Conservation (phyloP, 23 tunicate species). For the Trididemnum clinides region DNA sequence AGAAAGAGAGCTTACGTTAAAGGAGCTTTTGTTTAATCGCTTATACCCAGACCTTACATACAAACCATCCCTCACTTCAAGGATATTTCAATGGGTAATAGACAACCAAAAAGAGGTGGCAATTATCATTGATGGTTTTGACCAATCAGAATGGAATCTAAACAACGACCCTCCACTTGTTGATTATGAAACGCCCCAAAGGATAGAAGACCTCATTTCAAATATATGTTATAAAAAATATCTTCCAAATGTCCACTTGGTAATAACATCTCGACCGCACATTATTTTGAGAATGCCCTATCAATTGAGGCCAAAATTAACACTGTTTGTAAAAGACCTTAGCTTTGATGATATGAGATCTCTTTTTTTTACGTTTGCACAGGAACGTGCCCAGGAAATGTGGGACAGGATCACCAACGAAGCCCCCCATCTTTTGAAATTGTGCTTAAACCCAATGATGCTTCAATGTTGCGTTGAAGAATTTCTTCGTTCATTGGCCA, state of each 20-base stretch:
- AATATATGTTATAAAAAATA: constrained; percentile 16
- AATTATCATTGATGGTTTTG: constrained; percentile 32
- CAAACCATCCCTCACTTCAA: neutral
- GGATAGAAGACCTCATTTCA: constrained; percentile 12
- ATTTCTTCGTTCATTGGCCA: neutral
- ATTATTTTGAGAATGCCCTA: neutral
- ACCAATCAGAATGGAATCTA: constrained; percentile 25
- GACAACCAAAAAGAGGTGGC: constrained; percentile 21
- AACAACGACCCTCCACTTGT: neutral
- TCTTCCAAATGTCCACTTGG: neutral
- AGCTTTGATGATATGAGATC: neutral
- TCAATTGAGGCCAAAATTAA: constrained; percentile 1
- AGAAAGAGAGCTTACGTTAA: neutral
- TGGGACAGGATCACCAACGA: constrained; percentile 6
- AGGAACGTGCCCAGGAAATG: neutral
- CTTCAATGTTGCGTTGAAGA: constrained; percentile 8
- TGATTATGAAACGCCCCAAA: neutral
- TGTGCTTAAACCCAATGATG: constrained; percentile 30
- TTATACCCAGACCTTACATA: neutral
- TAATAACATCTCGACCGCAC: constrained; percentile 41
- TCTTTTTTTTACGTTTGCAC: constrained; percentile 14
- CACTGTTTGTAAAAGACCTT: constrained; percentile 5
- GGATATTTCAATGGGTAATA: constrained; percentile 23
- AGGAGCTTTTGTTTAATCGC: neutral
- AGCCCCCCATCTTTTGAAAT: constrained; percentile 30